phyloP scores from a whole-genome alignment of 2,797 vertebrate genomes.

The Hoplostethus atlanticus region DNA sequence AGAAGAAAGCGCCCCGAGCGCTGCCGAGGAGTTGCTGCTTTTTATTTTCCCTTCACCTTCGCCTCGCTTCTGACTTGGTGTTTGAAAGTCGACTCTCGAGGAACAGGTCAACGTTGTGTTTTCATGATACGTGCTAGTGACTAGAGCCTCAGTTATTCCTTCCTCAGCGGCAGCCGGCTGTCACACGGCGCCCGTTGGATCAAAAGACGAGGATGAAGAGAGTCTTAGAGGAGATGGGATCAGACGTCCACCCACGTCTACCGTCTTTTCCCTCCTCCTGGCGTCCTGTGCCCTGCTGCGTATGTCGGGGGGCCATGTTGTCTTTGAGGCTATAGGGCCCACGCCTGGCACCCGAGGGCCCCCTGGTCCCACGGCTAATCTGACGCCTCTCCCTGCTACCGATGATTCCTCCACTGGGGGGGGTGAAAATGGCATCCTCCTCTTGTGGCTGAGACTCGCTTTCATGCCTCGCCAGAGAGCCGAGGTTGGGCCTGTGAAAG shows the following conservation, averaged over 20 bases:
- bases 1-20: slow-evolving; percentile 40
- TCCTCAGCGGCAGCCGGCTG: slow-evolving; percentile 20
- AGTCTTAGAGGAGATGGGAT: slow-evolving; percentile 64
- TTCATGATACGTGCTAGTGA: background rate
- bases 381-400: slow-evolving; percentile 63
- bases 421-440: slow-evolving; percentile 76
- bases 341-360: slow-evolving; percentile 66
- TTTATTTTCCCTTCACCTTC: slow-evolving; percentile 9
- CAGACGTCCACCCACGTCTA: slow-evolving; percentile 69
- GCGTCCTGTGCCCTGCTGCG: slow-evolving; percentile 44
- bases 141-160: background rate
- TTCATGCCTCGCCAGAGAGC: slow-evolving; percentile 70
- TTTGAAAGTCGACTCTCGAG: slow-evolving; percentile 35
- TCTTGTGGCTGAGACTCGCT: slow-evolving; percentile 65
- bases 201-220: slow-evolving; percentile 71
- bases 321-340: slow-evolving; percentile 56
- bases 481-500: slow-evolving; percentile 45
- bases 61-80: slow-evolving; percentile 38
- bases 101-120: background rate
- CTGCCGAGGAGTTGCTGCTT: slow-evolving; percentile 41
- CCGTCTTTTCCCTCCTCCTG: slow-evolving; percentile 59
- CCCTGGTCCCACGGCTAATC: slow-evolving; percentile 67
- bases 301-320: slow-evolving; percentile 53
- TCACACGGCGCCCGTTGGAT: slow-evolving; percentile 52
- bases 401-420: slow-evolving; percentile 60